Evolutionary conservation across 2,797 vertebrate species (phyloP), one percentile per base, ranked within the genome.

Genomic region (Darevskia nairensis): DNA sequence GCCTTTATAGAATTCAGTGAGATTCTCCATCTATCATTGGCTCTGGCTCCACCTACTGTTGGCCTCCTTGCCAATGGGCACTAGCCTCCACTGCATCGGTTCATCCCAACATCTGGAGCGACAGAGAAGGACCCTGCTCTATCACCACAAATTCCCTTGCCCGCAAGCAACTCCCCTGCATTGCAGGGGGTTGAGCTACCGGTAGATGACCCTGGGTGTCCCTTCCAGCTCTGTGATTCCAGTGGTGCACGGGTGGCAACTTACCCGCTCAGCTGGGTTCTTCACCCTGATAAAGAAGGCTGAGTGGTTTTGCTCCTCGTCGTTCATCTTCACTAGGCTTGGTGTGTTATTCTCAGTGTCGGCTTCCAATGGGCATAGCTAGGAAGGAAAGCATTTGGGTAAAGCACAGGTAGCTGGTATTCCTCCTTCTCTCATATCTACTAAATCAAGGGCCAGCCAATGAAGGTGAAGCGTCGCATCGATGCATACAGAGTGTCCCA

Each of bases 341-440:
- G 0, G 39, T 5, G 68, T 80, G 76, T 81, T 81, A 8, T 85
- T 66, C 69, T 89, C 83, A 89, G 25, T 85, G 69, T 80, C 77
- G 82, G 44, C 27, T 84, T 87, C 85, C 86, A 87, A 84, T 75
- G 59, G 76, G 85, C 89, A 90, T 90, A 84, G 82, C 89, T 90
- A 46, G 32, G 80, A 59, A 27, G 27, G 15, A 4, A 35, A 3
- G 8, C 6, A 10, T 0, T 7, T 8, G 32, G 11, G 2, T 55
- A 27, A 72, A 23, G 3, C 15, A 8, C 39, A 61, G n/a, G 15
- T 55, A 39, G 1, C 2, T 6, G 15, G 23, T 5, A 7, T 11
- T 29, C n/a, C n/a, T 35, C 46, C 5, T 46, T 11, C 76, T 23
- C 64, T 9, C 27, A 6, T 27, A 15, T 64, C 23, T 15, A 0